These are phyloP conservation scores for Pantala flavescens DNA, from an alignment of 1,140 invertebrate species.

Conservation along the genomic window DNA sequence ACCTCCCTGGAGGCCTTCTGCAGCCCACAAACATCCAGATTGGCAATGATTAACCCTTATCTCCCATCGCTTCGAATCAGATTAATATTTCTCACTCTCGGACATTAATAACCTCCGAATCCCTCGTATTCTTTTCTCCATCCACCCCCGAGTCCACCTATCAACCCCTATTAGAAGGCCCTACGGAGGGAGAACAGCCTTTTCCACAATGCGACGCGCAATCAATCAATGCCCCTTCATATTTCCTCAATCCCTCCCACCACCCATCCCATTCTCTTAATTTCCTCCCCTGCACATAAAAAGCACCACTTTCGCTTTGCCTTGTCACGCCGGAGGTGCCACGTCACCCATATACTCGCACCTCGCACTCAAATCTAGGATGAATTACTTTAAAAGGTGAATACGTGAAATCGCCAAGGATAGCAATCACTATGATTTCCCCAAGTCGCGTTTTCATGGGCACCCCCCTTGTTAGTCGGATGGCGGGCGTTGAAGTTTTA, in stretches of 20 bases:
- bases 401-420: too few relatives aligned
- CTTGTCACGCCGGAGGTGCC: not conserved
- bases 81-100: not conserved
- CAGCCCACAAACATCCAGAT: not conserved
- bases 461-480: too few relatives aligned
- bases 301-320: not conserved
- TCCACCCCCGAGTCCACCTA: not conserved
- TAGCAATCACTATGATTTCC: too few relatives aligned
- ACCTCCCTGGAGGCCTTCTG: too few relatives aligned
- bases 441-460: too few relatives aligned
- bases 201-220: not conserved
- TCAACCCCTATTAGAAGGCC: not conserved
- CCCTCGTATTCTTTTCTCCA: not conserved
- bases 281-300: not conserved
- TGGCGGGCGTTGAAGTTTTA: too few relatives aligned
- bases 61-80: not conserved
- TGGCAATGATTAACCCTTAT: constrained; percentile 9
- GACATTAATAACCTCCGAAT: not conserved
- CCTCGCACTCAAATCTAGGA: too few relatives aligned
- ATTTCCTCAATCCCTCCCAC: not conserved
- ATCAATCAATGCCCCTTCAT: not conserved
- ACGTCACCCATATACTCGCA: not conserved
- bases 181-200: not conserved
- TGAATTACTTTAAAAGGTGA: too few relatives aligned
- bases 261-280: constrained; percentile 4